Evolutionary conservation across 2,113 vertebrate species (phyloP), one percentile per base, ranked within the genome.

Genomic region (Corynorhinus townsendii): DNA sequence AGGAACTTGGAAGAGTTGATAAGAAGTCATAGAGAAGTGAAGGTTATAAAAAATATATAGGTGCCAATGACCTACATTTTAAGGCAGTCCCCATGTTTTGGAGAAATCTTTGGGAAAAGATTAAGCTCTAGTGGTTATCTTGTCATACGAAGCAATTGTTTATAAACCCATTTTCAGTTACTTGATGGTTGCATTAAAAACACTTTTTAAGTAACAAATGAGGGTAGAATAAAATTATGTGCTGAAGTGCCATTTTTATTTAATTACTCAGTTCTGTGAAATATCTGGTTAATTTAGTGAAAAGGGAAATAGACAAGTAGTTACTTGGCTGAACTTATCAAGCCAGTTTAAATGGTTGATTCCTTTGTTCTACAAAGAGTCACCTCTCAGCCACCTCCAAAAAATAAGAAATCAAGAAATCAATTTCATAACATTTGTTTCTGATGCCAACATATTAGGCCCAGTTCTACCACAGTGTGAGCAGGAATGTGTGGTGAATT

Each of bases 381-480:
- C 38, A n/a, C 7, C 5, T 62, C 15, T 76, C 5, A 7, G 11
- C 2, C 77, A 85, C 14, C 16, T 90, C 14, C 26, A 76, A 93
- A 95, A 94, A 69, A 33, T 10, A 72, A 68, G n/a, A 94, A 92
- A 89, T 28, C 30, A 64, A 88, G 49, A 15, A 56, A 93, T 81
- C 38, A 28, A 82, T 77, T 77, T 89, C 56, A 56, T 59, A 85
- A 11, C 40, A 66, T 88, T 95, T 75, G 28, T 64, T 90, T 93
- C n/a, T 77, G 12, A 86, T 56, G 49, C 30, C 71, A 73, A 8
- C 24, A 11, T 28, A 79, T 79, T 62, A 68, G 47, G 14, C 54
- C 30, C 19, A 79, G 3, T 79, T 87, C 71, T 68, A 91, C 38
- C 2, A 52, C 2, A 84, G 30, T 69, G 10, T 38, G 14, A 87